Conservation (phyloP, 1,140 invertebrate genomes). For the Zaprionus davidi region DNA sequence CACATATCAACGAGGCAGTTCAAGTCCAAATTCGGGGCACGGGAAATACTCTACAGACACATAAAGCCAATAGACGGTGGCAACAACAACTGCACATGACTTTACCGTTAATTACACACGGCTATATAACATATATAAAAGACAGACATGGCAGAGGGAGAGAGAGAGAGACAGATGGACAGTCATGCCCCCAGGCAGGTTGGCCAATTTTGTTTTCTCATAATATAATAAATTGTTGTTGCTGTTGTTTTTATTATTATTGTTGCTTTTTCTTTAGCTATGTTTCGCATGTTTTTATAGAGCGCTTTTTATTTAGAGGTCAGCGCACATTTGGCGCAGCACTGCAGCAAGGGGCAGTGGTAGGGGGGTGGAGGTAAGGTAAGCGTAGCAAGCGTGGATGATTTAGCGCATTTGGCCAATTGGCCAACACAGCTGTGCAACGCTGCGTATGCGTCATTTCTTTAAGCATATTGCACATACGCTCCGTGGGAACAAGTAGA, state of each 20-base stretch:
- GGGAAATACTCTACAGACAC: conserved; percentile 51
- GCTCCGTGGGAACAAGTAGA: conserved; percentile 13
- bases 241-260: conserved; percentile 27
- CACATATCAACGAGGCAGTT: conserved; percentile 82
- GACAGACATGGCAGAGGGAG: background rate
- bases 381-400: background rate
- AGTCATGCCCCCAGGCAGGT: conserved; percentile 20
- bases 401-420: conserved; percentile 35
- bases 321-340: conserved; percentile 76
- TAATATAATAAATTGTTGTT: conserved; percentile 61
- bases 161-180: background rate
- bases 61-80: conserved; percentile 25
- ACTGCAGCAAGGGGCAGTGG: conserved; percentile 46
- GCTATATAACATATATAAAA: conserved; percentile 20
- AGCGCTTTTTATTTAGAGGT: conserved; percentile 69
- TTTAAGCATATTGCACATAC: conserved; percentile 51
- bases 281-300: conserved; percentile 59
- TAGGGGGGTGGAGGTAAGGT: background rate
- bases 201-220: conserved; percentile 77
- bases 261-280: conserved; percentile 41
- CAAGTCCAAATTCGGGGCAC: conserved; percentile 73
- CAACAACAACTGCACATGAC: conserved; percentile 55
- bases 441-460: conserved; percentile 55
- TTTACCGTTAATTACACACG: conserved; percentile 79
- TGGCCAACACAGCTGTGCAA: conserved; percentile 31